Evolutionary conservation across 2,888 invertebrate species (phyloP), one percentile per base, ranked within the genome.

Genomic region (Ethmia dodecea): DNA sequence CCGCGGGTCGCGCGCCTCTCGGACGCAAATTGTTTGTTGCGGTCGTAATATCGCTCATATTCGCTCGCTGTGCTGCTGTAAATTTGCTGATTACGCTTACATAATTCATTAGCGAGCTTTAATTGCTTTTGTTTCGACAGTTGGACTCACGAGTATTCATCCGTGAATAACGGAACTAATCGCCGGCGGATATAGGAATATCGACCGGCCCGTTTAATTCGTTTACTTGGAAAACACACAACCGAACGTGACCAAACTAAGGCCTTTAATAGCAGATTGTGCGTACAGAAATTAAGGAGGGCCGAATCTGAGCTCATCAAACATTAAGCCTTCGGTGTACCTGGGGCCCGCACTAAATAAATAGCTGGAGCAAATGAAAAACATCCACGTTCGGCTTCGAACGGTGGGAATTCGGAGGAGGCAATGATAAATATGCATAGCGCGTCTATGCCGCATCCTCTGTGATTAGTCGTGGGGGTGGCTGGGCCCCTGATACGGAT

Each of bases 391-490:
- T 58, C 59, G 47, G 50, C 12, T 71, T 72, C 65, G 75, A 74
- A 72, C 72, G 61, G 73, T 74, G 79, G 70, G 80, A 78, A 80
- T 79, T 77, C 71, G 74, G 67, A 54, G 70, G 74, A 69, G 70
- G 71, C 62, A 63, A 73, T 78, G 74, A 84, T 86, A 83, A 86
- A 84, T 86, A 86, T 86, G 86, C 86, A 84, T 81, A 77, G 74
- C 80, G 76, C 83, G 84, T 84, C 79, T 76, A 74, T 78, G 68
- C 69, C 76, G 68, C 81, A 79, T 80, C 80, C 84, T 83, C 80
- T 65, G 83, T 86, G 86, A 84, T 84, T 84, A 86, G 84, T 80
- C 67, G 72, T 60, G 65, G 70, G 70, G 71, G 71, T 60, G 41
- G 38, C 53, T 52, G 48, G 56, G 46, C 60, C 65, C 60, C 63